Evolutionary conservation across 2,888 invertebrate species (phyloP), one percentile per base, ranked within the genome.

Genomic region (Lasioglossum vierecki): DNA sequence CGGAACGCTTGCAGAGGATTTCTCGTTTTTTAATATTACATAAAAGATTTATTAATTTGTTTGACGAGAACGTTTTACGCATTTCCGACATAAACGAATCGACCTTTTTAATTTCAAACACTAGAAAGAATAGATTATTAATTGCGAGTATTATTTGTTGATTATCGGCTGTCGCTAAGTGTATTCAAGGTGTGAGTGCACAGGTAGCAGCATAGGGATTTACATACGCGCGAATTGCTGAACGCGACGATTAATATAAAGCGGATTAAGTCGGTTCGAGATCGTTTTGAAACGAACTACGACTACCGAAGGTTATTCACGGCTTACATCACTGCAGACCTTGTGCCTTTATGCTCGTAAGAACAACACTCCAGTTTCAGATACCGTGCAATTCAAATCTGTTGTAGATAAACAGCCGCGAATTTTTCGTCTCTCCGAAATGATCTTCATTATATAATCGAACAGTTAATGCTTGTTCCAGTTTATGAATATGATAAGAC

Each of bases 271-370:
- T 79, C 46, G 49, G 77, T 74, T 77, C 44, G 46, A 82, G 68
- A 73, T 78, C 72, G 60, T 88, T 85, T 84, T 76, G 78, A 82
- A 79, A 83, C 60, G 49, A 63, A 30, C 41, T 39, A 15, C 80
- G 71, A 63, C 63, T 26, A 57, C 46, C 66, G 72, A 89, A 88
- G 80, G 53, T 41, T 76, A 30, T 49, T 63, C 35, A 44, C 39
- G 53, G 11, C 76, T 89, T 85, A 83, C 80, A 88, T 88, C 82
- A 82, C 74, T n/a, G n/a, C 13, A 79, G 68, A 76, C 79, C 87
- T 88, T 88, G 85, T 63, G 39, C 74, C 74, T 84, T 66, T 66
- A 71, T 80, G 74, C 15, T 76, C 68, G 26, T 1, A 49, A 83
- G 53, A 73, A 53, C 70, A 87, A 15, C 74, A 78, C 11, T 72